Evolutionary conservation across 1,140 invertebrate genomes (phyloP), one percentile per base, ranked within the genome.

Genomic region (Drosophila insularis): DNA sequence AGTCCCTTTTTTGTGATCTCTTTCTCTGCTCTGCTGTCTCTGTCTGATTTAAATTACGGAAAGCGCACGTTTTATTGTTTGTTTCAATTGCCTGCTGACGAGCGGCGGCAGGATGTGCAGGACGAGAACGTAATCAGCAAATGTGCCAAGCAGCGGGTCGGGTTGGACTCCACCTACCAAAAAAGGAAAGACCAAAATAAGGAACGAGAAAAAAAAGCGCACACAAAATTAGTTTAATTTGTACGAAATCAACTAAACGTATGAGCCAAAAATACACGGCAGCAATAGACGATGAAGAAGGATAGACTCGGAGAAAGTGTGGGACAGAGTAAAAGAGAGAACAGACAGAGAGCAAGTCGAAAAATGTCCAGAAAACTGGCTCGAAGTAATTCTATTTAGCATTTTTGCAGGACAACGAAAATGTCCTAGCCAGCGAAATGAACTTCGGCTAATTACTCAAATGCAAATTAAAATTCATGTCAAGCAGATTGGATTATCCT

Each of bases 381-480:
- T 78, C 17, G 39, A 75, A 54, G 72, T 72, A 87, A 89, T 87
- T 87, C 84, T 84, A 89, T 87, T 87, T 89, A 89, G 80, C 84
- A 80, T 87, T 50, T 50, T 87, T 82, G 84, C 65, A 69, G 78
- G 62, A 69, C 59, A 68, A 50, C 14, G 21, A 23, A 37, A 40
- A 46, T 39, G 50, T 74, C 19, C 61, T 71, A 79, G 80, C 71
- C 78, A 78, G 63, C 75, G 64, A 86, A 89, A 89, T 89, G 82
- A 89, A 89, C 82, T 89, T 72, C 68, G 80, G 80, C 84, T 87
- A 87, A 87, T 87, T 87, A 87, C 84, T 87, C 84, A 87, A 50
- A 87, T 87, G 84, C 84, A 87, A 87, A 87, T 87, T 87, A 87
- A 87, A 87, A 87, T 87, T 87, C 84, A 87, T 87, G 84, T 87